Percentiles rank a stretch among this genome's conserved stretches.
Evolutionary conservation across 2,888 invertebrate genomes (phyloP).

Genomic region (Sycophila texana): DNA sequence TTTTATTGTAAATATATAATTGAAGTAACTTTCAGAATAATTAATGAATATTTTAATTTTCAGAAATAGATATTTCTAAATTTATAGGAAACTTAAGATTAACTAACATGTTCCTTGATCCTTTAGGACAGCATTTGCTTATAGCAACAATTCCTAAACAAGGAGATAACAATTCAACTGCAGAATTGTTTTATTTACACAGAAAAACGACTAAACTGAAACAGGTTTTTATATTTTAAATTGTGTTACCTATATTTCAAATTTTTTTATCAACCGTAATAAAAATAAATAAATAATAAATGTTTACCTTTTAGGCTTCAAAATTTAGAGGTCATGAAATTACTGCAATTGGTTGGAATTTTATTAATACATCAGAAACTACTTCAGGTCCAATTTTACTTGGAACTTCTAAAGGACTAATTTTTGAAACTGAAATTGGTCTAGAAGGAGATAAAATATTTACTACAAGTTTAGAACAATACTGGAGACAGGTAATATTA

Average conservation of each 20-base stretch:
- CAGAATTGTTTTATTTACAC: conserved; percentile 89
- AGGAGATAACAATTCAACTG: conserved; percentile 77
- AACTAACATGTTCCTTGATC: conserved; percentile 87
- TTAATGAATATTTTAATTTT: conserved; percentile 66
- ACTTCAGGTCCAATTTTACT: conserved; percentile 90
- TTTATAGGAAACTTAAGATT: conserved; percentile 80
- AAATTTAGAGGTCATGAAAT: conserved; percentile 88
- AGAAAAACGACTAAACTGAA: conserved; percentile 86
- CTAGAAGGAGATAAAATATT: conserved; percentile 90
- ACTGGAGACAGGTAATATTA: conserved; percentile 87
- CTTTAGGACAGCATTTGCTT: conserved; percentile 90
- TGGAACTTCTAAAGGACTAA: conserved; percentile 92
- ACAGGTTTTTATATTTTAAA: conserved; percentile 70
- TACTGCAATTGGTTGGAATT: conserved; percentile 94
- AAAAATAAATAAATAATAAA: neutral
- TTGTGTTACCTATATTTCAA: neutral
- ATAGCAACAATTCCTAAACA: conserved; percentile 83
- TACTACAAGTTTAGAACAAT: conserved; percentile 84
- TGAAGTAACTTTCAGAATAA: neutral
- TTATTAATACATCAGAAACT: conserved; percentile 81
- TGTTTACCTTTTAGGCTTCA: conserved; percentile 71
- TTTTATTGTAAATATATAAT: conserved; percentile 67
- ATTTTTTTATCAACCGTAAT: neutral
- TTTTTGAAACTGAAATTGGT: conserved; percentile 92
- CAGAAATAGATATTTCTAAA: conserved; percentile 86